Percentiles rank a stretch among this genome's conserved stretches.
Evolutionary conservation across 2,797 vertebrate species (phyloP).

Genomic region (Anguilla pacifica): DNA sequence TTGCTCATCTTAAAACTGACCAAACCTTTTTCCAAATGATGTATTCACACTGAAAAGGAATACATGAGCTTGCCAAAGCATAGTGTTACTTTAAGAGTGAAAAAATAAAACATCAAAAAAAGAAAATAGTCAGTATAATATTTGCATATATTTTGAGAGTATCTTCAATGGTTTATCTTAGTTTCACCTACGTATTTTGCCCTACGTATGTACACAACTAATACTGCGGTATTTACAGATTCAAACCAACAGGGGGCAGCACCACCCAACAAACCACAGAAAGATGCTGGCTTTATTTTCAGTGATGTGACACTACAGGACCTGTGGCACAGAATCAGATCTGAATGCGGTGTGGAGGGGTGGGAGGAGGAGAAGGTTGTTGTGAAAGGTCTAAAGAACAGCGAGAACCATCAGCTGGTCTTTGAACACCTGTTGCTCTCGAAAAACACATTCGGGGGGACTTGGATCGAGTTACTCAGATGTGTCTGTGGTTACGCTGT

Average conservation of each 20-base stretch:
- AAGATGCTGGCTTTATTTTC: background rate
- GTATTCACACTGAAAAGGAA: conserved; percentile 44
- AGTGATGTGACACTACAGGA: conserved; percentile 15
- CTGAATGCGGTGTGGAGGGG: conserved; percentile 19
- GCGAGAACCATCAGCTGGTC: conserved; percentile 2
- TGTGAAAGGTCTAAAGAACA: background rate
- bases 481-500: background rate
- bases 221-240: conserved; percentile 69
- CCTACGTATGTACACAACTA: conserved; percentile 64
- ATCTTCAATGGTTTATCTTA: conserved; percentile 40
- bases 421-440: conserved; percentile 6
- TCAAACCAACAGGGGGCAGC: conserved; percentile 68
- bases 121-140: conserved; percentile 35
- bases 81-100: conserved; percentile 24
- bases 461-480: background rate
- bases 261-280: conserved; percentile 7
- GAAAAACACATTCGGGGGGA: background rate
- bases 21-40: background rate
- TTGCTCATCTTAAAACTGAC: conserved; percentile 3
- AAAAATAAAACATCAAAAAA: background rate
- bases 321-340: conserved; percentile 7
- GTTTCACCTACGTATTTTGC: conserved; percentile 59
- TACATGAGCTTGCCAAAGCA: conserved; percentile 40
- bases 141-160: conserved; percentile 68
- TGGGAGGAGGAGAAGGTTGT: background rate